phyloP scores from a whole-genome alignment of 2,113 vertebrate genomes.

The Pelodiscus sinensis region DNA sequence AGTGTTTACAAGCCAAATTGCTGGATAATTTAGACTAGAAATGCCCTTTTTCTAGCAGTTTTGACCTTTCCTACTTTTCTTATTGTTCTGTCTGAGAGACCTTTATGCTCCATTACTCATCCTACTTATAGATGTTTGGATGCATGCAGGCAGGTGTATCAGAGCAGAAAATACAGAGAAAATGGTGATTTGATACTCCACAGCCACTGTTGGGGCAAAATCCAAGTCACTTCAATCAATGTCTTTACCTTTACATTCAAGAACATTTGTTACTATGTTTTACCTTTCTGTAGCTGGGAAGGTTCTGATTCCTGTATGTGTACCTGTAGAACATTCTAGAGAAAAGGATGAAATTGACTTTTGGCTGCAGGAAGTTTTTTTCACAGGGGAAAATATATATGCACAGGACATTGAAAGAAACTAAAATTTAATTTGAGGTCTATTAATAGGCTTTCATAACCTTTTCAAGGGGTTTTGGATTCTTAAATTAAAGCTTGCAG shows the following conservation, averaged over 20 bases:
- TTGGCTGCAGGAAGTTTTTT: background rate
- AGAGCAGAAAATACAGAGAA: background rate
- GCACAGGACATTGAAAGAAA: background rate
- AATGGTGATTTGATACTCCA: background rate
- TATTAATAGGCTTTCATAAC: background rate
- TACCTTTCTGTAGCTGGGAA: background rate
- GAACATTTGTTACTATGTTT: constrained; percentile 22
- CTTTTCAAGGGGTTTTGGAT: background rate
- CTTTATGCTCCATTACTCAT: background rate
- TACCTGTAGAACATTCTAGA: background rate
- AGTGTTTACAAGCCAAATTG: background rate
- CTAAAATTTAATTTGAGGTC: background rate
- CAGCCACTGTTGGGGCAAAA: background rate
- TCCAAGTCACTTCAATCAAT: constrained; percentile 28
- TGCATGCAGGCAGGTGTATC: background rate
- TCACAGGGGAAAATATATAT: background rate
- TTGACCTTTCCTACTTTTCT: background rate
- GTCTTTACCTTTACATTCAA: background rate
- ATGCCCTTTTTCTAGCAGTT: background rate
- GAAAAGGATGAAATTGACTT: constrained; percentile 24
- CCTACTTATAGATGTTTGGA: background rate
- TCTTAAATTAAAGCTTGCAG: background rate
- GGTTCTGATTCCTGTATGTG: background rate
- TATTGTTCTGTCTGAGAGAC: background rate
- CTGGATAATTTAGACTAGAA: background rate